Evolutionary conservation across 2,797 vertebrate species (phyloP).

Genomic region (Tokudaia tokunoshimensis): DNA sequence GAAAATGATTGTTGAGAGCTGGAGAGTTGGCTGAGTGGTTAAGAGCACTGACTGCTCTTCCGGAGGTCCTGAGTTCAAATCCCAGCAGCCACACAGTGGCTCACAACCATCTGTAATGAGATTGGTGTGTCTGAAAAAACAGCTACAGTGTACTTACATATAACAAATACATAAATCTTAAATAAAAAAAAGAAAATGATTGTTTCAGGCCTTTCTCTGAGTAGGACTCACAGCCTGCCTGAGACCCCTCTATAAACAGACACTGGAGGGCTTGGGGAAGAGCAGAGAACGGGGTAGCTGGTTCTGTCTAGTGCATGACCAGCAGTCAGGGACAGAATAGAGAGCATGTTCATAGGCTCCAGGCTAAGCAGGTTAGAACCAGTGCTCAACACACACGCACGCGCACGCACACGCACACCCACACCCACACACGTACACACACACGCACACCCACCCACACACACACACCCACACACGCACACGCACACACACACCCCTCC

Average conservation of each 20-base stretch:
- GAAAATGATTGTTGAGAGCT: neutral
- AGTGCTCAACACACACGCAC: neutral
- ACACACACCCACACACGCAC: neutral
- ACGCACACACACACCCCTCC: neutral
- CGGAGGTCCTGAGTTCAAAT: too few species aligned
- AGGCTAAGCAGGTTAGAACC: neutral
- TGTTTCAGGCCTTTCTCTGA: neutral
- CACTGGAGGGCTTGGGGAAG: neutral
- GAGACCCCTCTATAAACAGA: neutral
- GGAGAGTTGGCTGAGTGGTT: too few species aligned
- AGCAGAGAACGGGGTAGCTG: neutral
- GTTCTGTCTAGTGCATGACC: neutral
- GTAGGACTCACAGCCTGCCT: neutral
- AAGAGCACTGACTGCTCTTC: too few species aligned
- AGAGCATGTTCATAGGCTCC: neutral
- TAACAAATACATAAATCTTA: too few species aligned
- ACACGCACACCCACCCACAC: neutral
- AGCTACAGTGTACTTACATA: too few species aligned
- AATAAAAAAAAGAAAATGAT: neutral
- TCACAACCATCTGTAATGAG: too few species aligned
- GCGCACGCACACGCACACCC: too few species aligned
- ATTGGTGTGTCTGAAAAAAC: too few species aligned
- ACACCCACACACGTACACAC: neutral
- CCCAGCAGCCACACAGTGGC: too few species aligned
- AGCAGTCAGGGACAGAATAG: neutral